Conservation (phyloP, 1,140 invertebrate species). For the Zaprionus ghesquierei region DNA sequence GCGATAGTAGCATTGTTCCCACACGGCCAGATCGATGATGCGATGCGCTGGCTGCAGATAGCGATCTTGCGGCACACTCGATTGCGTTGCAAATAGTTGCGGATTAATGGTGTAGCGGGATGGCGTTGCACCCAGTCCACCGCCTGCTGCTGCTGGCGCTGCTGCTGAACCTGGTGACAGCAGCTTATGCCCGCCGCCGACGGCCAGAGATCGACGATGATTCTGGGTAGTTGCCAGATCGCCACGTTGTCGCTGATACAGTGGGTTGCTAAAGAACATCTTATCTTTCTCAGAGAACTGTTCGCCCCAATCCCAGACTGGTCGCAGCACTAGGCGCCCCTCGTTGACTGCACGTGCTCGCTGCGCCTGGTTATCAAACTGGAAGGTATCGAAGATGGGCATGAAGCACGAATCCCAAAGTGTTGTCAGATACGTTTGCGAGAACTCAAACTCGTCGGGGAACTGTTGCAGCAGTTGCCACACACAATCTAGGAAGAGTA, state of each 20-base stretch:
- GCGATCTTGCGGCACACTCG: conserved; percentile 69
- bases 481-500: conserved; percentile 95
- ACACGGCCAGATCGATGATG: conserved; percentile 88
- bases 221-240: conserved; percentile 46
- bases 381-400: conserved; percentile 95
- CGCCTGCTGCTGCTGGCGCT: not conserved
- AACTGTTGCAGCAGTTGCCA: conserved; percentile 96
- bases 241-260: conserved; percentile 84
- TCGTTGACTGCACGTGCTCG: conserved; percentile 81
- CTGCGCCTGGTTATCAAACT: conserved; percentile 93
- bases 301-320: conserved; percentile 93
- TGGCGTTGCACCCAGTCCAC: conserved; percentile 6
- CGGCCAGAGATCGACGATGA: conserved; percentile 57
- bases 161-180: not conserved
- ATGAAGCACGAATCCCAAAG: conserved; percentile 94
- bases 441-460: conserved; percentile 94
- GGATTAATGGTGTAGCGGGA: conserved; percentile 68
- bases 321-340: conserved; percentile 85
- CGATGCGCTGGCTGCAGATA: conserved; percentile 84
- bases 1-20: conserved; percentile 94
- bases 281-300: conserved; percentile 91
- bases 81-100: conserved; percentile 75
- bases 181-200: conserved; percentile 13
- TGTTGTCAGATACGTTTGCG: conserved; percentile 95
- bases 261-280: conserved; percentile 90